Evolutionary conservation across 2,113 vertebrate species (phyloP), one percentile per base, ranked within the genome.

Genomic region (Rattus rattus): DNA sequence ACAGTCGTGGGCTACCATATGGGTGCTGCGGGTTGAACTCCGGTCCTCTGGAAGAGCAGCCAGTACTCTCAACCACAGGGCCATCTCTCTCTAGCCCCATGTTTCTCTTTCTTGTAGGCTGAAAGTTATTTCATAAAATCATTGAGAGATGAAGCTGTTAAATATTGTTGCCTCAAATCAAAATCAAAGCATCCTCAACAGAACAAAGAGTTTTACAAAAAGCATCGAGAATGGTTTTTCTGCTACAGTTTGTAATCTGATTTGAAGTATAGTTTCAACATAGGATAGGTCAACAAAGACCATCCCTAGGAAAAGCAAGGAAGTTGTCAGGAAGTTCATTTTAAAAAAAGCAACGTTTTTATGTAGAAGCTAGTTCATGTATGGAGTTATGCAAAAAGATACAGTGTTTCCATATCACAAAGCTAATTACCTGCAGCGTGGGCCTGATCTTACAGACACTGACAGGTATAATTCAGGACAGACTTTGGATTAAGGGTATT

Each of bases 61-160:
- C 26, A 69, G 67, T 69, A 69, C 67, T 33, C 5, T 69, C 16
- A 69, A 16, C 13, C 30, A 16, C 12, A 69, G 67, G 30, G 67
- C 67, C 67, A 69, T 30, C 28, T 69, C 67, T 69, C 13, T 69
- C 13, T 5, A 69, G 67, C 5, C 30, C 30, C 28, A 69, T 16
- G 13, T 94, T 90, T 65, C 75, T 96, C 70, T 95, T 43, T 90
- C 63, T 87, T 86, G 84, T 14, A 89, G 33, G 88, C 3, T 75
- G 20, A 33, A 93, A 94, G 49, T 90, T 59, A 97, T 73, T 90
- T 93, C 14, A 65, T 47, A 96, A 96, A 97, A 96, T 90, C 36
- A 95, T 73, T 90, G 22, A 83, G 54, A 90, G 75, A 59, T 30
- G 84, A 95, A 39, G 59, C 2, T 97, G 28, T 54, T 88, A 94